Percentiles rank a stretch among this genome's conserved stretches.
Conservation (phyloP, 2,113 vertebrate genomes). For the Platycercus adscitus region DNA sequence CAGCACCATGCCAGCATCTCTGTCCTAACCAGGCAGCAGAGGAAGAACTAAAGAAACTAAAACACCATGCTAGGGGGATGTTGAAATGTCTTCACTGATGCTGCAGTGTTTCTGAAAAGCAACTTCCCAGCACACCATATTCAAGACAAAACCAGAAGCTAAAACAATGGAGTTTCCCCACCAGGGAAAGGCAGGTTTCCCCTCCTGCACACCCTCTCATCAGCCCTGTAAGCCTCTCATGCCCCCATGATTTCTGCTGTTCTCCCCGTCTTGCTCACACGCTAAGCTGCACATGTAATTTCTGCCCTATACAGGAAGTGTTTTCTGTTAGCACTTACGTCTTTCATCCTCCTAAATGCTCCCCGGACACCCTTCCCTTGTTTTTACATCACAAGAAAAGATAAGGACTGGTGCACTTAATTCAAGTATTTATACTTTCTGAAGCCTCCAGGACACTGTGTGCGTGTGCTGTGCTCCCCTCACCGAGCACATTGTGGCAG, state of each 20-base stretch:
- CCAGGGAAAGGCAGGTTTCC: background rate
- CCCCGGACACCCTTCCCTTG: background rate
- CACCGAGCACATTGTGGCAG: accelerated
- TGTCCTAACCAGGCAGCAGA: accelerated
- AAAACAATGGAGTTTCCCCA: background rate
- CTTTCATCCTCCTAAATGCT: background rate
- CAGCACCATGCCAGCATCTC: background rate
- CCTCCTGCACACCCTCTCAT: background rate
- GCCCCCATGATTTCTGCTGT: background rate
- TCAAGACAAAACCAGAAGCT: background rate
- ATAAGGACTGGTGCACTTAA: too few relatives aligned
- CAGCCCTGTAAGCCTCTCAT: accelerated
- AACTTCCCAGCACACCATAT: background rate
- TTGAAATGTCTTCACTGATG: background rate
- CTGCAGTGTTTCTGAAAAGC: background rate
- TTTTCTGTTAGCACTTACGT: background rate
- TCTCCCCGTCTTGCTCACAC: accelerated
- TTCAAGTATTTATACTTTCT: background rate
- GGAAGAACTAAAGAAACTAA: background rate
- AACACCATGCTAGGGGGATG: background rate
- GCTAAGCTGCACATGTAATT: background rate
- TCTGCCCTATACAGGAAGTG: background rate
- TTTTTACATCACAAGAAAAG: background rate
- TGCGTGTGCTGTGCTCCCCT: background rate
- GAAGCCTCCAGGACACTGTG: too few relatives aligned